A percentile compares a stretch with the other conserved stretches of the same genome.
phyloP scores from a whole-genome alignment of 2,888 invertebrate species.

The Drosophila leonis region DNA sequence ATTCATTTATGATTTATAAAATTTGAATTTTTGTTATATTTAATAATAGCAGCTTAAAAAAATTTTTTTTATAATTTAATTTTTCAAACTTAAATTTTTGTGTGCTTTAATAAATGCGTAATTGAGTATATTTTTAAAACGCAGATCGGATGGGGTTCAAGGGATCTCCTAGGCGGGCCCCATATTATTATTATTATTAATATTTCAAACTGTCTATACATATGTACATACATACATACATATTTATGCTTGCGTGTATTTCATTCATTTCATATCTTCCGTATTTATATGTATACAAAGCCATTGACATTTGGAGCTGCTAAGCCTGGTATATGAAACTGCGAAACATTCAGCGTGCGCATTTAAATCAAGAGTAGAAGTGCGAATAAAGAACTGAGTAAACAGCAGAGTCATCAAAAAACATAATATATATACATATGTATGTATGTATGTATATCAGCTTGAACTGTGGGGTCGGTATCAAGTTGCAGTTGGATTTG shows the following conservation, averaged over 20 bases:
- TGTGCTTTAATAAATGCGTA: too few relatives aligned
- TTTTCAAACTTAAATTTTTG: too few relatives aligned
- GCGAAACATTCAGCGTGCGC: conserved; percentile 18
- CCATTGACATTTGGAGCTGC: conserved; percentile 28
- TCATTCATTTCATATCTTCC: conserved; percentile 10
- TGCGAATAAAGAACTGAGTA: conserved; percentile 18
- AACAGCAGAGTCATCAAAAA: conserved; percentile 16
- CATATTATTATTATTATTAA: too few relatives aligned
- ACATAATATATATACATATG: background rate
- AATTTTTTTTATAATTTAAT: too few relatives aligned
- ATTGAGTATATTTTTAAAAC: too few relatives aligned
- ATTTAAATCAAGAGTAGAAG: conserved; percentile 7
- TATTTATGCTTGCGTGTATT: background rate
- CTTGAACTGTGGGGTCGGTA: conserved; percentile 45
- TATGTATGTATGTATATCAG: conserved; percentile 13
- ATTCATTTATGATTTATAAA: too few relatives aligned
- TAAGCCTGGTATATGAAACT: conserved; percentile 10
- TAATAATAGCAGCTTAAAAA: too few relatives aligned
- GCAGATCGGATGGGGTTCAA: too few relatives aligned
- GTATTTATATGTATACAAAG: background rate
- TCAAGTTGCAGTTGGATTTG: conserved; percentile 57
- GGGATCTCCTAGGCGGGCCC: too few relatives aligned
- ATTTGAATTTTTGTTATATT: too few relatives aligned
- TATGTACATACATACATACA: background rate
- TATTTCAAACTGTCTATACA: background rate